These are phyloP conservation scores for Raja brachyura DNA, from an alignment of 2,113 vertebrate species.

Conservation along the genomic window DNA sequence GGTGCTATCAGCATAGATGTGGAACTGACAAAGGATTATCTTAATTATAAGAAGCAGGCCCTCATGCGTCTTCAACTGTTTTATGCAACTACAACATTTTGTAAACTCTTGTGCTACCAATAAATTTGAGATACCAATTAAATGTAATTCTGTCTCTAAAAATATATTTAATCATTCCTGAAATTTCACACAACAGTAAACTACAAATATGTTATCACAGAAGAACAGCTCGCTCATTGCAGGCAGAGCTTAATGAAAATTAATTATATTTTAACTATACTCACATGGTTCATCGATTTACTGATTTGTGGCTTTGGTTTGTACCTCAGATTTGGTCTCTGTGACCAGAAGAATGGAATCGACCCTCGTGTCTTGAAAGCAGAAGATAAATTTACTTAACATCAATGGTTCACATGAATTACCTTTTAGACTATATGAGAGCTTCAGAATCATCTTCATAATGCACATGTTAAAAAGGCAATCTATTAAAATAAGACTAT, in stretches of 20 bases:
- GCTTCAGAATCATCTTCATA: neutral
- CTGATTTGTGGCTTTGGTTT: constrained; percentile 91
- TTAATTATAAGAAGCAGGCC: neutral
- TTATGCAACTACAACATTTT: neutral
- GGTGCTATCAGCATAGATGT: too few relatives aligned
- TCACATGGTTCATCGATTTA: constrained; percentile 83
- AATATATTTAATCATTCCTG: neutral
- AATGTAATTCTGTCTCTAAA: neutral
- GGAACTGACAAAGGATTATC: neutral
- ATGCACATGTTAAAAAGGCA: neutral
- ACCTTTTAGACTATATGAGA: neutral
- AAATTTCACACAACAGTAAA: neutral
- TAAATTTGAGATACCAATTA: neutral
- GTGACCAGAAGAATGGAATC: constrained; percentile 94
- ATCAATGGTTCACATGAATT: neutral
- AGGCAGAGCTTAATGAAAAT: neutral
- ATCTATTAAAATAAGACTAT: neutral
- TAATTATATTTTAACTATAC: constrained; percentile 44
- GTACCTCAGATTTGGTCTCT: constrained; percentile 91
- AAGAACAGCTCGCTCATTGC: constrained; percentile 2
- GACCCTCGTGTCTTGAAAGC: constrained; percentile 80
- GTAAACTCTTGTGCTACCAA: neutral
- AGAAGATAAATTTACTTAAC: constrained; percentile 39
- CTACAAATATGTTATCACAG: neutral
- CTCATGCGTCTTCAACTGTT: neutral